phyloP scores from a whole-genome alignment of 1,140 invertebrate genomes.

The Stegodyphus mimosarum region DNA sequence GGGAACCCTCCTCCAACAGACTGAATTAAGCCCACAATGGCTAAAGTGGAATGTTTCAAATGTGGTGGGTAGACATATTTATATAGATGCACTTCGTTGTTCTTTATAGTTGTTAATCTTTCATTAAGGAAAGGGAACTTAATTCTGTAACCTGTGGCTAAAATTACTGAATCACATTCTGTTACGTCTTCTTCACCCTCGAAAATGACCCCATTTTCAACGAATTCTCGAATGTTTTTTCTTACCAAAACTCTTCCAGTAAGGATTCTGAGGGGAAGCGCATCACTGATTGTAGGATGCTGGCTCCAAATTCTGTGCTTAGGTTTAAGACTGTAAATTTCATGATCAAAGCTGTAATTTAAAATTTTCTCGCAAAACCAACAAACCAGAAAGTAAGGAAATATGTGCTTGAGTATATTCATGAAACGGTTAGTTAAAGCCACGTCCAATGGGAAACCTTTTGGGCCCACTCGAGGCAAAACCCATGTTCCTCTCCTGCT shows the following conservation, averaged over 20 bases:
- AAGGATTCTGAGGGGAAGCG: conserved; percentile 70
- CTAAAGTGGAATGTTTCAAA: conserved; percentile 66
- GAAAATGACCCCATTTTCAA: conserved; percentile 66
- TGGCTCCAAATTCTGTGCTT: conserved; percentile 68
- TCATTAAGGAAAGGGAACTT: conserved; percentile 33
- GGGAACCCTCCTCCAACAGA: conserved; percentile 71
- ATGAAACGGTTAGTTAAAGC: conserved; percentile 62
- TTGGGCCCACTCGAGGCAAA: conserved; percentile 66
- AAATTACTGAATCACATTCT: conserved; percentile 60
- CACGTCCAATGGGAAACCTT: conserved; percentile 66
- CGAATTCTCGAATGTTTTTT: conserved; percentile 66
- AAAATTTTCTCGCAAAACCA: conserved; percentile 63
- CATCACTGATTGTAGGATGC: conserved; percentile 73
- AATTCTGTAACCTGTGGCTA: conserved; percentile 65
- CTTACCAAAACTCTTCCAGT: conserved; percentile 67
- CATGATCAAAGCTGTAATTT: conserved; percentile 69
- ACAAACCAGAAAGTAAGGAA: background rate
- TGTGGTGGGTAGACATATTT: conserved; percentile 69
- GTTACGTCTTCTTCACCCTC: conserved; percentile 59
- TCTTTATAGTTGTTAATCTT: background rate
- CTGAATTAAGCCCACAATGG: conserved; percentile 71
- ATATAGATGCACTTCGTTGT: conserved; percentile 70
- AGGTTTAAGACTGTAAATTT: conserved; percentile 69
- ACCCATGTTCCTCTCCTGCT: conserved; percentile 71
- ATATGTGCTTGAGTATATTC: conserved; percentile 60